Evolutionary conservation across 1,140 invertebrate genomes (phyloP), one percentile per base, ranked within the genome.

Genomic region (Vanessa tameamea): DNA sequence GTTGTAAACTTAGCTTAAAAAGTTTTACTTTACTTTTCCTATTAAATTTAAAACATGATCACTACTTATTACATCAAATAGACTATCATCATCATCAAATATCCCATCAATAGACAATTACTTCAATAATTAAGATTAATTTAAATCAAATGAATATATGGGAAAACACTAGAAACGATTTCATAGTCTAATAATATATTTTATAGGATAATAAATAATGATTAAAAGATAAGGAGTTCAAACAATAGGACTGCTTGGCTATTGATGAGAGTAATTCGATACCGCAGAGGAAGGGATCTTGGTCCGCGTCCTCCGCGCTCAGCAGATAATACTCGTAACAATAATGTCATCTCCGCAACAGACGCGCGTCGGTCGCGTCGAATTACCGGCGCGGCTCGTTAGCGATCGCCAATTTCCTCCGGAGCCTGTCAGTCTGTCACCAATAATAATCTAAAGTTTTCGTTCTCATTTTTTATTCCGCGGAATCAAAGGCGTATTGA

Each of bases 401-500:
- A 80, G 69, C 16, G 51, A 48, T 70, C 79, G 79, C 75, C 76
- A 74, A 76, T 82, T 78, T 75, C 75, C 69, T 67, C 69, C 48
- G 68, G 64, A 72, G 69, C 63, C 57, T 51, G 68, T 55, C 69
- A 51, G 43, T 47, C 53, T 20, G 53, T 20, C 53, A 57, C 53
- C 53, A 57, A 57, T 57, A 61, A 61, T 61, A 31, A 61, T 61
- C 57, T 61, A 71, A 80, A 77, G 69, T 81, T 78, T 75, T 75
- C 66, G 67, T 53, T 72, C 82, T 84, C 82, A 80, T 73, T 79
- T 84, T 88, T 88, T 88, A 85, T 82, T 80, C 82, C 75, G 72
- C 78, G 64, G 75, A 89, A 84, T 86, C 78, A 87, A 87, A 88
- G 81, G 63, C 63, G 82, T 87, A 88, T 89, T 83, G 85, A 87